Conservation (phyloP, 23 tunicate species). For the Styela plicata region DNA sequence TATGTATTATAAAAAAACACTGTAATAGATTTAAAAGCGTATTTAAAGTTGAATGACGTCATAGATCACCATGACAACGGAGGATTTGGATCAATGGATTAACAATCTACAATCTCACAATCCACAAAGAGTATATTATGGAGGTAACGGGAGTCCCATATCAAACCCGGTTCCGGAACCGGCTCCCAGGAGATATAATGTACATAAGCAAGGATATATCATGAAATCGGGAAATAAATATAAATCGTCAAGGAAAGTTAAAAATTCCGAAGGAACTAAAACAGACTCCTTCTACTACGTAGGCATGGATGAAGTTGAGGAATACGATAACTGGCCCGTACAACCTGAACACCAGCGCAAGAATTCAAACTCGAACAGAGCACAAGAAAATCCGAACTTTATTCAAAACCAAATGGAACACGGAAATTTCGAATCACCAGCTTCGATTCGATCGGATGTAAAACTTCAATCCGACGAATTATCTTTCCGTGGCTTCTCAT, state of each 20-base stretch:
- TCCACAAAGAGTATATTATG: not conserved
- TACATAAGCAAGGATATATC: no score
- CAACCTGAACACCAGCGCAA: no score
- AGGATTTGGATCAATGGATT: not conserved
- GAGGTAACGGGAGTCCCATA: not conserved
- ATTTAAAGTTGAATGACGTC: not conserved
- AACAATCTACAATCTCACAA: not conserved
- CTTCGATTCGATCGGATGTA: not conserved
- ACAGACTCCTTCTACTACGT: constrained; percentile 24
- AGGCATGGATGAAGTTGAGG: not conserved
- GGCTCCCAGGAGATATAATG: not conserved
- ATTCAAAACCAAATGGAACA: not conserved
- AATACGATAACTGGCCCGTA: not conserved
- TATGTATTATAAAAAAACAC: no score
- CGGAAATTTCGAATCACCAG: not conserved
- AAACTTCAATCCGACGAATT: not conserved
- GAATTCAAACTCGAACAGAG: no score
- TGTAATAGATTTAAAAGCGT: no score
- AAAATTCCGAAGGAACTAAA: constrained; percentile 19
- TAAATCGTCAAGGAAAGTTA: not conserved
- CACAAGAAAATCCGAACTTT: not conserved
- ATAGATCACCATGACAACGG: not conserved
- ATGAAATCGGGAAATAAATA: not conserved
- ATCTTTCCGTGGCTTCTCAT: not conserved
- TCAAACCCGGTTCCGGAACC: not conserved